Conservation (phyloP, 2,888 invertebrate genomes). For the Acanthosepion pharaonis region DNA sequence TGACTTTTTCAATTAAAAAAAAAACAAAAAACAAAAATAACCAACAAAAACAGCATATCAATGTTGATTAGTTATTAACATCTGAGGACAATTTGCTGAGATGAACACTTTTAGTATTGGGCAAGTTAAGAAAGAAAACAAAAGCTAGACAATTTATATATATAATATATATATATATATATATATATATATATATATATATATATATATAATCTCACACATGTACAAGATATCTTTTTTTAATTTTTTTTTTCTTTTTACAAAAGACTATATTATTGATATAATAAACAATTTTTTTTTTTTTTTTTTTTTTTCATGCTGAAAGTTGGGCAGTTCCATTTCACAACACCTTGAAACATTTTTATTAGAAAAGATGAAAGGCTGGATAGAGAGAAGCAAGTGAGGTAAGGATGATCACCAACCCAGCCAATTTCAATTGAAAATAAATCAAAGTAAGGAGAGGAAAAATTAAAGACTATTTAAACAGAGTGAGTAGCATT, state of each 20-base stretch:
- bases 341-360: not conserved
- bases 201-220: not conserved
- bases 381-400: not conserved
- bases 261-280: constrained; percentile 6
- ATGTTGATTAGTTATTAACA: too few species aligned
- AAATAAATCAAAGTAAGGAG: not conserved
- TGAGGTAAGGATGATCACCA: not conserved
- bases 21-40: too few species aligned
- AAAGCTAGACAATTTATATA: not conserved
- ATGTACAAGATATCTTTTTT: not conserved
- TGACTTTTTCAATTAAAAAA: too few species aligned
- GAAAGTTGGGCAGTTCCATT: not conserved
- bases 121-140: too few species aligned
- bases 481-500: not conserved
- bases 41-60: too few species aligned
- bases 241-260: not conserved
- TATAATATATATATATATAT: too few species aligned
- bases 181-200: too few species aligned
- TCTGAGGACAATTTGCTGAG: too few species aligned
- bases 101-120: too few species aligned
- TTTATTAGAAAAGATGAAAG: not conserved
- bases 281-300: not conserved
- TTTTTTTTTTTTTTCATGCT: not conserved
- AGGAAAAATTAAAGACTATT: not conserved
- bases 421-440: not conserved